phyloP scores from a whole-genome alignment of 1,140 invertebrate genomes.

The Aphelenchoides avenae region DNA sequence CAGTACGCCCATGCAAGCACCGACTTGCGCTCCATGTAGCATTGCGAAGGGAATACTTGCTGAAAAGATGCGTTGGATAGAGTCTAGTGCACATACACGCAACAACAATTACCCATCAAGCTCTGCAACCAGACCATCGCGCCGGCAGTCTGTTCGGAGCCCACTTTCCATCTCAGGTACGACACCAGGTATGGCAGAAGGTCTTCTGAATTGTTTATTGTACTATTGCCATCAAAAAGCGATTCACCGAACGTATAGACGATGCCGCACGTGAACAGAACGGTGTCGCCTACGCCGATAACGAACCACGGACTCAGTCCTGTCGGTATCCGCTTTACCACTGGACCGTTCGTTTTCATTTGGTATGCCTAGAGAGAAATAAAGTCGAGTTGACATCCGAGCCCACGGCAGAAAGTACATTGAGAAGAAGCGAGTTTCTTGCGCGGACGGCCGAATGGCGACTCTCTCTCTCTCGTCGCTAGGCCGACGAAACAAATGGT shows the following conservation, averaged over 20 bases:
- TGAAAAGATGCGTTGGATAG: conserved; percentile 8
- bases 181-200: conserved; percentile 40
- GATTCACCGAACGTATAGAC: conserved; percentile 45
- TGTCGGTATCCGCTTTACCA: conserved; percentile 24
- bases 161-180: conserved; percentile 41
- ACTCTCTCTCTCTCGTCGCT: too few species aligned
- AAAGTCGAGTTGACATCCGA: too few species aligned
- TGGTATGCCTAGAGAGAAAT: too few species aligned
- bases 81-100: conserved; percentile 1
- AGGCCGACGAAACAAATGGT: too few species aligned
- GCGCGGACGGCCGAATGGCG: too few species aligned
- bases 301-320: conserved; percentile 27
- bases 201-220: conserved; percentile 27
- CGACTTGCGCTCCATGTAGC: conserved; percentile 33
- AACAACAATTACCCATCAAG: conserved; percentile 23
- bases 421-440: too few species aligned
- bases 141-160: conserved; percentile 39
- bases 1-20: conserved; percentile 34
- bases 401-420: too few species aligned
- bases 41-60: conserved; percentile 42
- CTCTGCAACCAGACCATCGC: conserved; percentile 42
- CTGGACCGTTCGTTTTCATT: conserved; percentile 41
- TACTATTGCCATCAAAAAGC: background rate
- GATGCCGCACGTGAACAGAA: conserved; percentile 43
- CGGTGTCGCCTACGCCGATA: conserved; percentile 28